Percentiles rank a stretch among this genome's conserved stretches.
Conservation (phyloP, 1,140 invertebrate species). For the Hylyphantes graminicola region DNA sequence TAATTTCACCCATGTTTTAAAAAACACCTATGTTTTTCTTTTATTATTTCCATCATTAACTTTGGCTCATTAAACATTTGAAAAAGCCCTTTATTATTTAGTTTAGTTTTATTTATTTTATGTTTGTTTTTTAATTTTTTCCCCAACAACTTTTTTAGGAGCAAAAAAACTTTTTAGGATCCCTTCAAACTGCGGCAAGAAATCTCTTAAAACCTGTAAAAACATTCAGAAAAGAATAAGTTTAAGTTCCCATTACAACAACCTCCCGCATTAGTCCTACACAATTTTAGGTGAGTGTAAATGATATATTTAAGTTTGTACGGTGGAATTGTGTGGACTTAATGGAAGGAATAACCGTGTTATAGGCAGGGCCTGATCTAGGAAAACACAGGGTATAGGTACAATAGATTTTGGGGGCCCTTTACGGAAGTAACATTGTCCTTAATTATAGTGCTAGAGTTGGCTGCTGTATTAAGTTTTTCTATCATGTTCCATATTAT, state of each 20-base stretch:
- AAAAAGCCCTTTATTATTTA: conserved; percentile 25
- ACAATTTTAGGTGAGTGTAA: conserved; percentile 56
- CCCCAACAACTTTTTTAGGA: conserved; percentile 53
- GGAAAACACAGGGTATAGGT: too few species aligned
- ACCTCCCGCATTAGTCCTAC: conserved; percentile 38
- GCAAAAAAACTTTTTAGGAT: conserved; percentile 60
- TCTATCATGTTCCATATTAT: too few species aligned
- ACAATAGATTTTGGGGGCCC: too few species aligned
- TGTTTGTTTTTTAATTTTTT: conserved; percentile 48
- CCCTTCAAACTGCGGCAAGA: conserved; percentile 53
- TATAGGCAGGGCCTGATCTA: too few species aligned
- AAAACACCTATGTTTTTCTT: too few species aligned
- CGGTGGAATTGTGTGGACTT: conserved; percentile 33
- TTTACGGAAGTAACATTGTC: too few species aligned
- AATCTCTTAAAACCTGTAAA: conserved; percentile 55
- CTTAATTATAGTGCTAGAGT: too few species aligned
- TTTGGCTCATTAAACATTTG: neutral
- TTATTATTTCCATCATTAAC: too few species aligned
- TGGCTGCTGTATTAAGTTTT: too few species aligned
- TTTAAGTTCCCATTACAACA: conserved; percentile 42
- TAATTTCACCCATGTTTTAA: too few species aligned
- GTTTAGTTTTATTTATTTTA: conserved; percentile 18
- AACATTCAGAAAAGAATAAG: conserved; percentile 50
- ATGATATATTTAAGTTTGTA: conserved; percentile 42
- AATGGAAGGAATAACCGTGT: neutral